phyloP scores from a whole-genome alignment of 1,140 invertebrate species.

The Drosophila fuyamai region DNA sequence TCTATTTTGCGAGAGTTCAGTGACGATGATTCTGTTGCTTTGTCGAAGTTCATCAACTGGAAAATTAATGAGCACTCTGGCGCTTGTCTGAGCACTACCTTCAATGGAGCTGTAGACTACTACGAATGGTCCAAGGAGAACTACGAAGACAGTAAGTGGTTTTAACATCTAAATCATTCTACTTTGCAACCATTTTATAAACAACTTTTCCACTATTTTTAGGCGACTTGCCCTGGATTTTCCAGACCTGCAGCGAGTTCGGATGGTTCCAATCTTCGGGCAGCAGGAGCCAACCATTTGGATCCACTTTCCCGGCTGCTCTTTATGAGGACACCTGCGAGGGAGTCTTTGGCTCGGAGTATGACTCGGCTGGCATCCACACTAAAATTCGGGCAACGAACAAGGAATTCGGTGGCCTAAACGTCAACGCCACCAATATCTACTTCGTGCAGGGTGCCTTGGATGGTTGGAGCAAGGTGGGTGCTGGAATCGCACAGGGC shows the following conservation, averaged over 20 bases:
- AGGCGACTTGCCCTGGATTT: conserved; percentile 86
- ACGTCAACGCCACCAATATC: conserved; percentile 86
- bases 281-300: conserved; percentile 87
- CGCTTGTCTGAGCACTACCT: conserved; percentile 51
- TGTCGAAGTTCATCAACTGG: conserved; percentile 60
- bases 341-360: conserved; percentile 87
- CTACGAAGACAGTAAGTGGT: conserved; percentile 55
- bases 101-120: conserved; percentile 53
- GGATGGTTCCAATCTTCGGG: conserved; percentile 90
- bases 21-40: conserved; percentile 63
- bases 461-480: conserved; percentile 88
- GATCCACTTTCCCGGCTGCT: conserved; percentile 86
- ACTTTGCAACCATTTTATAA: background rate
- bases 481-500: conserved; percentile 80
- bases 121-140: conserved; percentile 62
- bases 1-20: conserved; percentile 49
- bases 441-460: conserved; percentile 88
- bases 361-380: conserved; percentile 39
- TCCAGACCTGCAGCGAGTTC: conserved; percentile 91
- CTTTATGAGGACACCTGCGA: conserved; percentile 88
- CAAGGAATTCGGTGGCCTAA: conserved; percentile 86
- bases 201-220: background rate
- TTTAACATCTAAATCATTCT: background rate
- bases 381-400: conserved; percentile 86
- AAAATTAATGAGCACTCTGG: conserved; percentile 21